Base-by-base conservation (phyloP, 2,888 invertebrate species). In the Meandrusa payeni region DNA sequence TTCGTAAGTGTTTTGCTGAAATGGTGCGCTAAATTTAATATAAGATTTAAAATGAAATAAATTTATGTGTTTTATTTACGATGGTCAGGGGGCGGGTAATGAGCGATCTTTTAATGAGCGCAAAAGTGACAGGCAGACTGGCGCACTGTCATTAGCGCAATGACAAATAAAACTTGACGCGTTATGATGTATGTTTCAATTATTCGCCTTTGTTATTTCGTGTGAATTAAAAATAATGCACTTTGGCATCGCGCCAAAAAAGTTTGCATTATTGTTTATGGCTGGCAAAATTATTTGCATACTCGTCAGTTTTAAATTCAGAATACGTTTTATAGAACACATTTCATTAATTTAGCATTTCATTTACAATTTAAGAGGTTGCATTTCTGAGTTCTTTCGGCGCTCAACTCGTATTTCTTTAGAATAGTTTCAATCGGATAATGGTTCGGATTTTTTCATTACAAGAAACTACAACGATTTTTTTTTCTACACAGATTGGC, bases 181-280 rank as follows among this genome's bases (percentile, higher is more conserved):
- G 10, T 20, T 28, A 33, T 44, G 39, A 44, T 39, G 32, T 28
- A 39, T 44, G 28, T 33, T 22, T 44, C 28, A 44, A 44, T 44
- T 39, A 44, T 28, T 27, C 20, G 24, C 19, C 31, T 41, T 31
- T 43, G 37, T 37, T 37, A 37, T 43, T 38, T 26, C 10, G 20
- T 15, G 26, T 26, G 11, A 31, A 31, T 43, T 26, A 32, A 37
- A 37, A 31, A 43, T 7, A 43, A 31, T 24, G 20, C 5, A 19
- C 7, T 26, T 11, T 31, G 29, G 32, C 23, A 10, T 12, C 15
- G n/a, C 13, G 20, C 42, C 36, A 37, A 31, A 27, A n/a, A 37
- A 26, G 5, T 22, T 12, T 19, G 5, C 13, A 2, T 11, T 20
- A 28, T 37, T 11, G 20, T 20, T 37, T 28, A 37, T 28, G 13